phyloP scores from a whole-genome alignment of 2,888 invertebrate genomes.

The Biston betularia region DNA sequence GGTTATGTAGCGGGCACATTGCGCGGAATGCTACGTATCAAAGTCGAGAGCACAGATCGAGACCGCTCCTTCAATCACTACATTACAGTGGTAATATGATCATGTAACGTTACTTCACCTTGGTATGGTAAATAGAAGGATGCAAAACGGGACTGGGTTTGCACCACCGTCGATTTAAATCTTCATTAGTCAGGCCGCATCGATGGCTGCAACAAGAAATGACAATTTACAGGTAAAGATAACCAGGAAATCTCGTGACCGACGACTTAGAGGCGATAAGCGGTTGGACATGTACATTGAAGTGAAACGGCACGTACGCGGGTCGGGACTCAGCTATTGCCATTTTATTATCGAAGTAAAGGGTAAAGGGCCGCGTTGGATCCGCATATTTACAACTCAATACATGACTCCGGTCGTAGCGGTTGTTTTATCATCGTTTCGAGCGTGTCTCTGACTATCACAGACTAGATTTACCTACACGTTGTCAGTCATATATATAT shows the following conservation, averaged over 20 bases:
- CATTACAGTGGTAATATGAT: slow-evolving; percentile 42
- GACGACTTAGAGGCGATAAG: slow-evolving; percentile 60
- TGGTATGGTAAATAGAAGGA: slow-evolving; percentile 94
- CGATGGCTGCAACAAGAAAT: slow-evolving; percentile 89
- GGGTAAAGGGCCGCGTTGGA: slow-evolving; percentile 48
- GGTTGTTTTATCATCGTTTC: slow-evolving; percentile 52
- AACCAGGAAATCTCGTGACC: slow-evolving; percentile 68
- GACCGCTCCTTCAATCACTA: slow-evolving; percentile 33
- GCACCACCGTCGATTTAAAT: slow-evolving; percentile 94
- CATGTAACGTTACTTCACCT: slow-evolving; percentile 78
- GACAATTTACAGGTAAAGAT: slow-evolving; percentile 64
- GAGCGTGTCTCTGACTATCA: slow-evolving; percentile 27
- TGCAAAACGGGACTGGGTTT: slow-evolving; percentile 90
- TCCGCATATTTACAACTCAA: slow-evolving; percentile 62
- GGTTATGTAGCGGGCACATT: slow-evolving; percentile 40
- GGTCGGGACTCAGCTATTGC: slow-evolving; percentile 52
- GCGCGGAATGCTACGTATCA: slow-evolving; percentile 35
- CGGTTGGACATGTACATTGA: slow-evolving; percentile 60
- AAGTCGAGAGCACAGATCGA: slow-evolving; percentile 23
- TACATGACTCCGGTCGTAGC: slow-evolving; percentile 53
- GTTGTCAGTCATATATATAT: slow-evolving; percentile 1
- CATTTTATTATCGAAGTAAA: slow-evolving; percentile 50
- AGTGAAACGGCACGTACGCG: slow-evolving; percentile 60
- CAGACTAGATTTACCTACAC: slow-evolving; percentile 12
- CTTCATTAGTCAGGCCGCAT: slow-evolving; percentile 93